phyloP scores from a whole-genome alignment of 2,888 invertebrate species.

The Mesorhabditis spiculigera region DNA sequence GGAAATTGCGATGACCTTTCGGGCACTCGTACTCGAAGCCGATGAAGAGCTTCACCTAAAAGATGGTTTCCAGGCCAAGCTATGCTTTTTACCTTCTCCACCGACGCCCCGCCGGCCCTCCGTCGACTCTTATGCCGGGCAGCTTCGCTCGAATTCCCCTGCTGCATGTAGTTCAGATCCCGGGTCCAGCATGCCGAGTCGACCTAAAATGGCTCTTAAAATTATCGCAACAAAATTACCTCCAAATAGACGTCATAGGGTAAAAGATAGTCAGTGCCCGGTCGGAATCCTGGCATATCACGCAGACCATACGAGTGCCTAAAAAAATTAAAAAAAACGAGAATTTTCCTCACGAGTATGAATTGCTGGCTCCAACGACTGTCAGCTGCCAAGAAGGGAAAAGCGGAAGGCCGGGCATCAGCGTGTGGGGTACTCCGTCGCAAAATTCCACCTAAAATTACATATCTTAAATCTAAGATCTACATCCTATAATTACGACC shows the following conservation, averaged over 20 bases:
- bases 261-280: slow-evolving; percentile 82
- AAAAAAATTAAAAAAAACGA: slow-evolving; percentile 8
- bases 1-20: slow-evolving; percentile 92
- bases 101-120: slow-evolving; percentile 10
- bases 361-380: slow-evolving; percentile 81
- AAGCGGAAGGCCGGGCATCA: slow-evolving; percentile 73
- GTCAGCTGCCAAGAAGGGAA: slow-evolving; percentile 87
- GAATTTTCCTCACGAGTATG: slow-evolving; percentile 68
- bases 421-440: slow-evolving; percentile 82
- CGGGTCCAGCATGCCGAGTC: slow-evolving; percentile 20
- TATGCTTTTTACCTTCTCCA: not conserved
- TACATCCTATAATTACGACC: not conserved
- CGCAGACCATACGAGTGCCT: slow-evolving; percentile 68
- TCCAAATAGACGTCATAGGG: slow-evolving; percentile 78
- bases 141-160: slow-evolving; percentile 7
- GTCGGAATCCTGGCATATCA: slow-evolving; percentile 85
- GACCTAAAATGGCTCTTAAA: slow-evolving; percentile 12
- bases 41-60: slow-evolving; percentile 68
- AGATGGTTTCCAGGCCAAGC: slow-evolving; percentile 7
- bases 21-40: slow-evolving; percentile 96
- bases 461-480: too few relatives aligned
- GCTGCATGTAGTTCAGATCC: slow-evolving; percentile 22
- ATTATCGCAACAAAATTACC: too few relatives aligned
- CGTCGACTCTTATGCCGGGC: slow-evolving; percentile 8
- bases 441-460: slow-evolving; percentile 66